Evolutionary conservation across 2,797 vertebrate genomes (phyloP), one percentile per base, ranked within the genome.

Genomic region (Danio kyathit): DNA sequence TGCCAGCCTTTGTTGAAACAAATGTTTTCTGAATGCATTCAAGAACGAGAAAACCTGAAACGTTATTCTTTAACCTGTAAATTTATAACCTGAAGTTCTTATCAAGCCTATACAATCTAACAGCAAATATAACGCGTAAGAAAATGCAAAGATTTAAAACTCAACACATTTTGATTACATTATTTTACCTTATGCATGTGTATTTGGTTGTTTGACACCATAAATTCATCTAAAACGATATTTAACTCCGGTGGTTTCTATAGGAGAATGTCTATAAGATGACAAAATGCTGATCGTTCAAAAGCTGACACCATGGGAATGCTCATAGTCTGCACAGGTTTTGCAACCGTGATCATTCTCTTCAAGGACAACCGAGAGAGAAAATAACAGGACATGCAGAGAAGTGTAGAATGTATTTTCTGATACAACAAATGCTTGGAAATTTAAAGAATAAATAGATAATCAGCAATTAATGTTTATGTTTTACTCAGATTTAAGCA

Each of bases 301-400:
- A 70, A 54, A 40, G 67, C 67, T 54, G 49, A 71, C 69, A 41
- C 11, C 38, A n/a, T 71, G 51, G 69, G 69, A 71, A 71, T 43
- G 51, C 38, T 43, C 38, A 13, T 43, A 2, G 51, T 54, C 51
- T 56, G 6, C 38, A 56, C 69, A 71, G 51, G 51, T 71, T 71
- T 11, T 41, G 49, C 13, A 49, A 49, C 2, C 49, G 8, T 52
- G 48, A n/a, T 51, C 8, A 29, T 69, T 19, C 19, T 38, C 6
- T 52, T n/a, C 67, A 71, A 71, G 69, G 69, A 71, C 51, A 43
- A 56, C 69, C 3, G 1, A 71, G 21, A 16, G 2, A 21, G 17
- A 54, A 54, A 21, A 16, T 5, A 49, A 54, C 16, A 54, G 6
- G 4, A 29, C 21, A 60, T 38, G 6, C 5, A 11, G 17, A 11